Evolutionary conservation across 2,888 invertebrate species (phyloP).

Genomic region (Dicyrtomina minuta): DNA sequence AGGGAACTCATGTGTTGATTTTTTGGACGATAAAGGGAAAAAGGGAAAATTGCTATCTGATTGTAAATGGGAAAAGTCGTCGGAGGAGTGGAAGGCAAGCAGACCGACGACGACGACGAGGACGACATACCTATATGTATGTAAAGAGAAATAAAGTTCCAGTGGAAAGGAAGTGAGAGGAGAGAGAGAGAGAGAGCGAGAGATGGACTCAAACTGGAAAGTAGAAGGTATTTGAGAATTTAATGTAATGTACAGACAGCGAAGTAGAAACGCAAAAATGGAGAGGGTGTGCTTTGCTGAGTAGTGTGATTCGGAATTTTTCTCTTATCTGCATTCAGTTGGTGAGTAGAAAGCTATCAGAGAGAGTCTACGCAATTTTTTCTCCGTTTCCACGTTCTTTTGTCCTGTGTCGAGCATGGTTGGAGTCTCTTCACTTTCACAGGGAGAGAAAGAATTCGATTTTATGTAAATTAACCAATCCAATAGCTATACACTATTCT

Average conservation of each 20-base stretch:
- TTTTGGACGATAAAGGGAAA: conserved; percentile 38
- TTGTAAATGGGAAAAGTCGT: conserved; percentile 42
- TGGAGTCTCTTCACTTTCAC: conserved; percentile 39
- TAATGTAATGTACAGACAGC: conserved; percentile 43
- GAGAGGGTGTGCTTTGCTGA: conserved; percentile 46
- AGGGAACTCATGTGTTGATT: conserved; percentile 39
- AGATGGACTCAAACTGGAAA: conserved; percentile 30
- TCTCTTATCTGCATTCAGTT: conserved; percentile 49
- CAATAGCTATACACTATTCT: conserved; percentile 48
- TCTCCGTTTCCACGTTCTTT: conserved; percentile 37
- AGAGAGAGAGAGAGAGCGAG: conserved; percentile 19
- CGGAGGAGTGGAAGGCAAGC: too few relatives aligned
- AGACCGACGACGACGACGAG: too few relatives aligned
- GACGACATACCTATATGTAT: background rate
- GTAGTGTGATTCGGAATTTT: conserved; percentile 48
- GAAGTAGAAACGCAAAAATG: conserved; percentile 9
- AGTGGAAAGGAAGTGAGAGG: too few relatives aligned
- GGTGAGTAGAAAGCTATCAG: conserved; percentile 50
- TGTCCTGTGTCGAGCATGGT: conserved; percentile 39
- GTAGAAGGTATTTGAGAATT: conserved; percentile 46
- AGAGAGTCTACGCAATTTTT: conserved; percentile 46
- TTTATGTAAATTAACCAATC: conserved; percentile 52
- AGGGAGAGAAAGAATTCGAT: conserved; percentile 48
- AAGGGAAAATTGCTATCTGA: conserved; percentile 44
- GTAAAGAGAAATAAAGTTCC: background rate